Base-by-base conservation (phyloP, 2,888 invertebrate species). In the Lasioglossum calceatum region DNA sequence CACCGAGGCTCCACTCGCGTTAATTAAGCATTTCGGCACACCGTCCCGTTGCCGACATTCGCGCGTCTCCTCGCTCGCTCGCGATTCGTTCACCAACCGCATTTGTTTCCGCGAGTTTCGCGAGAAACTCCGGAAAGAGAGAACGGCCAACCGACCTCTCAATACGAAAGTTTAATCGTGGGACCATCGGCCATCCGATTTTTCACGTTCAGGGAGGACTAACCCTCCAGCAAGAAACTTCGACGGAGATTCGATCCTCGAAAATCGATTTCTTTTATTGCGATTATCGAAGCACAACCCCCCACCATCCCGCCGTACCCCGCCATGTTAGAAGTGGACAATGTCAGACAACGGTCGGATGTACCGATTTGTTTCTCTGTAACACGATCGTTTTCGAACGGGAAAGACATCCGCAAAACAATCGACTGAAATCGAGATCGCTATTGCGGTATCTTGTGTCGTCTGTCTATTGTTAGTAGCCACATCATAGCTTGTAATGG, bases 11-110 rank as follows among this genome's bases (percentile, higher is more conserved):
- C 91, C 90, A 86, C 87, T 91, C 90, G 91, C 87, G 92, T 88
- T 92, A 92, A 92, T 92, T 92, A 91, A 87, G 88, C 90, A 92
- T 93, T 93, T 93, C 91, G 92, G 91, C 93, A 90, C 91, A 91
- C 88, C 86, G 85, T 81, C 81, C 85, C 77, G 87, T 86, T 85
- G 77, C 73, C 81, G 87, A 81, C 75, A 81, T 84, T 86, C 85
- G 79, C 87, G 85, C 85, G 75, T 84, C 81, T 81, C 75, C 71
- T 82, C 82, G 85, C 86, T 88, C 72, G 83, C 77, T 85, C 86
- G 86, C 88, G 88, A 90, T 89, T 90, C 90, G 90, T 89, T 87
- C 88, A 64, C 83, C 72, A 50, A 78, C 74, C 82, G 64, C 72
- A 54, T 78, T 79, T 80, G 44, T 77, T 84, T 84, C 61, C 61